Base-by-base conservation (phyloP, 1,140 invertebrate species). In the Choristoneura fumiferana region DNA sequence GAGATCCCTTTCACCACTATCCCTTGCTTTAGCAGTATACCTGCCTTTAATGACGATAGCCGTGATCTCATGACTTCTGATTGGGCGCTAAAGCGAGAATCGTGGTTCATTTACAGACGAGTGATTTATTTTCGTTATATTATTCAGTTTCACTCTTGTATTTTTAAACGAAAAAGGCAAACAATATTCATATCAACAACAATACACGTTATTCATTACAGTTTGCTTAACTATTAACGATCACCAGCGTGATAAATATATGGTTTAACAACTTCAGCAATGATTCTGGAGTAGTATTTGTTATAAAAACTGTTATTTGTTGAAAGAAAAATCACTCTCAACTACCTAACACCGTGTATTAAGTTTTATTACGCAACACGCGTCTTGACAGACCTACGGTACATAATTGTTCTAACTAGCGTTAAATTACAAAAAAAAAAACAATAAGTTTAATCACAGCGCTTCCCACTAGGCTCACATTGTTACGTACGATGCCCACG, bases 1-100 rank as follows among this genome's bases (percentile, higher is more conserved):
- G 36, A 70, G 62, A 37, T 56, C 69, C 73, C 71, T 76, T 76
- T 71, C 71, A 71, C 64, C 55, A 38, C 64, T 72, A 70, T 75
- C 67, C 72, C 72, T 69, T 22, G 43, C 40, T 49, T n/a, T 18
- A 18, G 29, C 43, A 18, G 22, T 49, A 49, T 12, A 49, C 22
- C 43, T 49, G 43, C 17, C 43, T 49, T 18, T 49, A 49, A 49
- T 49, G 43, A 49, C 43, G 43, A 49, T 49, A 49, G 43, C 43
- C 43, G 43, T 49, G 43, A 49, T 49, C 43, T 1, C 43, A 29
- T 4, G 3, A 8, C 6, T 17, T 22, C 22, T 22, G 22, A 49
- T 49, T 33, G 22, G 22, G 12, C 43, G 43, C 43, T 29, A 49
- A 49, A 49, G 43, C 18, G 43, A 43, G 15, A 43, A 49, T 49